Percentiles rank a stretch among this genome's conserved stretches.
Conservation (phyloP, 2,888 invertebrate species). For the Coelopa pilipes region DNA sequence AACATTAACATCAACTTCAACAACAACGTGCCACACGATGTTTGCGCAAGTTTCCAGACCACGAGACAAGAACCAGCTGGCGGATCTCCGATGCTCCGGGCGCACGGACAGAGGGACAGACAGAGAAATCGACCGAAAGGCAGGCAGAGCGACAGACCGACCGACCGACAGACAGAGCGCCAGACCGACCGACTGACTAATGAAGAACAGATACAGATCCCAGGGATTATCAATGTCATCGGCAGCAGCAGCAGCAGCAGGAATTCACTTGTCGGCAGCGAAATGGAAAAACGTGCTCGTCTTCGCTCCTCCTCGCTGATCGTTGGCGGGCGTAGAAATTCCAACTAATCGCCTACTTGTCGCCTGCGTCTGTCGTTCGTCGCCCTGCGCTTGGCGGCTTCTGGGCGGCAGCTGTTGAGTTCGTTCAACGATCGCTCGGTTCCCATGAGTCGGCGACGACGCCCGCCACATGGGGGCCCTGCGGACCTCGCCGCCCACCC, state of each 20-base stretch:
- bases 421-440: not conserved
- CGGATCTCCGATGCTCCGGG: too few species aligned
- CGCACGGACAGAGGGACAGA: too few species aligned
- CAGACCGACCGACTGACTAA: not conserved
- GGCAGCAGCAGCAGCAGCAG: not conserved
- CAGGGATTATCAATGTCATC: slow-evolving; percentile 12
- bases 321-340: slow-evolving; percentile 10
- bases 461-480: not conserved
- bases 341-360: slow-evolving; percentile 22
- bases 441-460: not conserved
- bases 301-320: too few species aligned
- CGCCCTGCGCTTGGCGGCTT: not conserved
- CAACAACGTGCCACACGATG: too few species aligned
- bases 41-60: slow-evolving; percentile 7
- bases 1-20: too few species aligned
- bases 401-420: not conserved
- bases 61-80: not conserved
- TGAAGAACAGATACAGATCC: not conserved
- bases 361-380: slow-evolving; percentile 5
- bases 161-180: not conserved
- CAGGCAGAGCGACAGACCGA: too few species aligned
- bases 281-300: not conserved
- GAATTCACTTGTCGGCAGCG: slow-evolving; percentile 5
- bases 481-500: too few species aligned
- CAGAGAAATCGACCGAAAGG: too few species aligned